phyloP scores from a whole-genome alignment of 1,140 invertebrate genomes.

The Lepidotrigona ventralis region DNA sequence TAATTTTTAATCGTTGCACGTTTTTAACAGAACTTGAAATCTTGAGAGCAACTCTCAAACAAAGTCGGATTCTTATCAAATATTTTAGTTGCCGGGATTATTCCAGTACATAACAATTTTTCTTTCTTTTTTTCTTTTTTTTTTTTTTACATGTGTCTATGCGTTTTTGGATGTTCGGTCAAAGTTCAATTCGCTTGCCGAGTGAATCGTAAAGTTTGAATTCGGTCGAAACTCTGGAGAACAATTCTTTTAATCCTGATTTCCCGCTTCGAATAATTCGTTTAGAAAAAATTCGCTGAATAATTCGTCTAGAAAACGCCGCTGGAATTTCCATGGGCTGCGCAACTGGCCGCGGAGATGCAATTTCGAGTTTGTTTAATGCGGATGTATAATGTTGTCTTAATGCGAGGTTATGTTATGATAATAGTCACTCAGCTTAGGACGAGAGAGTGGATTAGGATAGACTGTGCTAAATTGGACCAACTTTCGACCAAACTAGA shows the following conservation, averaged over 20 bases:
- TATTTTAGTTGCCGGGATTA: too few species aligned
- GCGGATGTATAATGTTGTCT: not conserved
- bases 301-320: not conserved
- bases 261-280: not conserved
- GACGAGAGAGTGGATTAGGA: not conserved
- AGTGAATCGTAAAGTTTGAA: not conserved
- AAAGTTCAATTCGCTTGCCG: not conserved
- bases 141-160: too few species aligned
- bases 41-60: too few species aligned
- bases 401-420: not conserved
- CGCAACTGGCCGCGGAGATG: not conserved
- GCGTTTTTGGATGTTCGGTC: not conserved
- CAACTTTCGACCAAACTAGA: not conserved
- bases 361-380: not conserved
- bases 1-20: too few species aligned
- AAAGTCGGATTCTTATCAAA: too few species aligned
- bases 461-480: not conserved
- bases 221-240: not conserved
- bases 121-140: too few species aligned
- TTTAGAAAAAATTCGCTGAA: not conserved
- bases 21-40: too few species aligned
- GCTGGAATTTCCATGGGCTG: not conserved
- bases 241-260: not conserved
- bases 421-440: not conserved
- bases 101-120: too few species aligned